Percentiles rank a stretch among this genome's conserved stretches.
These are phyloP conservation scores for Lycodopsis pacificus DNA, from an alignment of 2,797 vertebrate genomes.

Conservation along the genomic window DNA sequence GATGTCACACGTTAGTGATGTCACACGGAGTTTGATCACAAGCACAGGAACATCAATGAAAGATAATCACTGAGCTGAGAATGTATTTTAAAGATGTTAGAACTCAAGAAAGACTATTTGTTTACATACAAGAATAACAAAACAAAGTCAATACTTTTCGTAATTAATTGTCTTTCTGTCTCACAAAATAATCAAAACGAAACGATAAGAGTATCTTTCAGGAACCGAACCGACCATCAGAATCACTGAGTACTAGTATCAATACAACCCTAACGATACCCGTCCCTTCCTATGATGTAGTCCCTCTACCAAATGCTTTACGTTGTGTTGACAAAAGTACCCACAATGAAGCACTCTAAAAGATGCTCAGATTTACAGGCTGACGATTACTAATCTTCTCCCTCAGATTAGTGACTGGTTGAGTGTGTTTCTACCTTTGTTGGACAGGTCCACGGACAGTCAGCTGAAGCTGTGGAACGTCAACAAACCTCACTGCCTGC, in stretches of 20 bases:
- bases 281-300: background rate
- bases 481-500: constrained; percentile 96
- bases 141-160: no score
- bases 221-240: background rate
- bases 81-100: background rate
- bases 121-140: no score
- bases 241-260: no score
- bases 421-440: background rate
- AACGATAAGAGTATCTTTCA: background rate
- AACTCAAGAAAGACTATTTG: background rate
- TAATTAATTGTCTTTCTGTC: no score
- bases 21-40: no score
- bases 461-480: constrained; percentile 99
- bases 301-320: background rate
- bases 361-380: background rate
- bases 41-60: background rate
- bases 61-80: background rate
- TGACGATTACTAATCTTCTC: background rate
- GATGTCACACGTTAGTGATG: no score
- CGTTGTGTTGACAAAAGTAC: background rate
- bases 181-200: no score
- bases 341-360: background rate
- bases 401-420: background rate
- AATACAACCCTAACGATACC: background rate
- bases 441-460: constrained; percentile 94